Conservation (phyloP, 2,888 invertebrate species). For the Zhuqinia jingwanae region DNA sequence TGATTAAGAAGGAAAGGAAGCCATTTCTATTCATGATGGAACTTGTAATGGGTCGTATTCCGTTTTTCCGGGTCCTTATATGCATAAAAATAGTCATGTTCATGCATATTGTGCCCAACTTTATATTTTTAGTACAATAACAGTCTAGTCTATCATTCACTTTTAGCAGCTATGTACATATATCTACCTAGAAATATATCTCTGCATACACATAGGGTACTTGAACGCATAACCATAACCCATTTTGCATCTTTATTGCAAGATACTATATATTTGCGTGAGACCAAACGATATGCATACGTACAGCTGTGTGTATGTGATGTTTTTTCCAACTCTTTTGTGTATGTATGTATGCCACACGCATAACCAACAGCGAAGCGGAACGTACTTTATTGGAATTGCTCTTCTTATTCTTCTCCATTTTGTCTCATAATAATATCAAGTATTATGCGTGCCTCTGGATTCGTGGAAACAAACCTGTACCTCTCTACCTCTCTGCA, state of each 20-base stretch:
- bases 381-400: conserved; percentile 60
- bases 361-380: conserved; percentile 43
- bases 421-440: conserved; percentile 54
- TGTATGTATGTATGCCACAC: conserved; percentile 3
- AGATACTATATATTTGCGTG: neutral
- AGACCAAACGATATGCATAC: neutral
- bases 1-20: conserved; percentile 68
- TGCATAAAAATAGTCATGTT: conserved; percentile 13
- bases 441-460: conserved; percentile 61
- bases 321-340: neutral
- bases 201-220: neutral
- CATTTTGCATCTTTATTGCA: conserved; percentile 44
- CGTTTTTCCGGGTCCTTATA: conserved; percentile 36
- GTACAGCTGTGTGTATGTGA: neutral
- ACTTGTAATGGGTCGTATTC: conserved; percentile 71
- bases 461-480: conserved; percentile 35
- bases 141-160: conserved; percentile 26
- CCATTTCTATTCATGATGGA: conserved; percentile 76
- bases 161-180: neutral
- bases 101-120: conserved; percentile 40
- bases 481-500: neutral
- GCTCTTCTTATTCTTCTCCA: conserved; percentile 42
- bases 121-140: conserved; percentile 31
- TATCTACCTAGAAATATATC: conserved; percentile 3
- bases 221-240: neutral